Conservation (phyloP, 2,797 vertebrate genomes). For the Sandelia bainsii region DNA sequence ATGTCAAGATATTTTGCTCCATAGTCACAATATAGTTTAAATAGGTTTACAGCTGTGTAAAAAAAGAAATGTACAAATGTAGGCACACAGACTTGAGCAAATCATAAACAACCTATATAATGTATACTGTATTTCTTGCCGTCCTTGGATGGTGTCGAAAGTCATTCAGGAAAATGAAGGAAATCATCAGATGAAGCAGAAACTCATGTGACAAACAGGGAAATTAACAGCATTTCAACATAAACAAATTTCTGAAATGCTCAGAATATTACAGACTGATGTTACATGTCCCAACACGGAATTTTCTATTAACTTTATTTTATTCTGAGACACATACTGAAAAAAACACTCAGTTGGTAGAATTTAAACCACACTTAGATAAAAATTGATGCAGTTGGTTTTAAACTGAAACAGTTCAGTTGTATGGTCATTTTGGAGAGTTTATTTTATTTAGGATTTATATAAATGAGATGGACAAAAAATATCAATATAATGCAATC, state of each 20-base stretch:
- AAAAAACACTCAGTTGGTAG: neutral
- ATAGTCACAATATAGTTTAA: neutral
- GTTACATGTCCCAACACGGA: neutral
- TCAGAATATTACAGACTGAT: conserved; percentile 2
- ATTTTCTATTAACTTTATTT: neutral
- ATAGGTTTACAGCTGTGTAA: neutral
- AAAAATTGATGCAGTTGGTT: neutral
- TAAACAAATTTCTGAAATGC: conserved; percentile 3
- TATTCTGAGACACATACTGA: neutral
- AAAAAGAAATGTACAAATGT: neutral
- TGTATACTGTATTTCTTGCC: conserved; percentile 3
- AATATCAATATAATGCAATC: neutral
- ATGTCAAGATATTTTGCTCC: conserved; percentile 28
- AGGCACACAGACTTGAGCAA: neutral
- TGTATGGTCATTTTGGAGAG: neutral
- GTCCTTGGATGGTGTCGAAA: neutral
- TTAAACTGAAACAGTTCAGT: neutral
- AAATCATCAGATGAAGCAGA: conserved; percentile 6
- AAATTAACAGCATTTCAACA: conserved; percentile 3
- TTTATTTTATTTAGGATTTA: neutral
- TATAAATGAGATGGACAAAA: neutral
- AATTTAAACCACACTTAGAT: neutral
- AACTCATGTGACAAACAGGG: neutral
- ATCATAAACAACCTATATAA: neutral
- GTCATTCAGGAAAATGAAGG: conserved; percentile 37